These are phyloP conservation scores for Australoheros scitulus DNA, from an alignment of 2,113 vertebrate genomes.

Conservation along the genomic window DNA sequence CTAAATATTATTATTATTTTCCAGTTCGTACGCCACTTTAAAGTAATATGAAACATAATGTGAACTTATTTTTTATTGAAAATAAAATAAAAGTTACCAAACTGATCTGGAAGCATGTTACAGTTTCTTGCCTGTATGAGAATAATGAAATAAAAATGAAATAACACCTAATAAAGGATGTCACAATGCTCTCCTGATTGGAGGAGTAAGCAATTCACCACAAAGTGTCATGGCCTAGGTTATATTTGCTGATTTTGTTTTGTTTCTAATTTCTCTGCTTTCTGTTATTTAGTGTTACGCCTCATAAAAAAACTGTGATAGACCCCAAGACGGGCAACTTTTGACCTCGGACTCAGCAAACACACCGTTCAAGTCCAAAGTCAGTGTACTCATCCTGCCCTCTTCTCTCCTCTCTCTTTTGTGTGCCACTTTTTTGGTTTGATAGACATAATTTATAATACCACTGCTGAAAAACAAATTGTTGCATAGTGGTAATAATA, in stretches of 20 bases:
- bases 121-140: too few relatives aligned
- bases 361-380: not conserved
- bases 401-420: too few relatives aligned
- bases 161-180: not conserved
- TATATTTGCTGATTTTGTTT: not conserved
- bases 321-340: too few relatives aligned
- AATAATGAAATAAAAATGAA: too few relatives aligned
- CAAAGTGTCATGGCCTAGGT: not conserved
- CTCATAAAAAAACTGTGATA: not conserved
- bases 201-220: not conserved
- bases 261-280: accelerated
- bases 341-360: not conserved
- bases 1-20: too few relatives aligned
- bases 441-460: too few relatives aligned
- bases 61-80: too few relatives aligned
- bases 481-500: not conserved
- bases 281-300: not conserved
- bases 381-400: not conserved
- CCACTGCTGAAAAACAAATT: not conserved
- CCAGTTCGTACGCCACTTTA: too few relatives aligned
- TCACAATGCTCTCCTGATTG: not conserved
- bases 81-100: too few relatives aligned
- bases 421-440: too few relatives aligned
- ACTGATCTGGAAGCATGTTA: too few relatives aligned
- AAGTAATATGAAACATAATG: too few relatives aligned